Evolutionary conservation across 2,113 vertebrate species (phyloP).

Genomic region (Ciconia maguari): DNA sequence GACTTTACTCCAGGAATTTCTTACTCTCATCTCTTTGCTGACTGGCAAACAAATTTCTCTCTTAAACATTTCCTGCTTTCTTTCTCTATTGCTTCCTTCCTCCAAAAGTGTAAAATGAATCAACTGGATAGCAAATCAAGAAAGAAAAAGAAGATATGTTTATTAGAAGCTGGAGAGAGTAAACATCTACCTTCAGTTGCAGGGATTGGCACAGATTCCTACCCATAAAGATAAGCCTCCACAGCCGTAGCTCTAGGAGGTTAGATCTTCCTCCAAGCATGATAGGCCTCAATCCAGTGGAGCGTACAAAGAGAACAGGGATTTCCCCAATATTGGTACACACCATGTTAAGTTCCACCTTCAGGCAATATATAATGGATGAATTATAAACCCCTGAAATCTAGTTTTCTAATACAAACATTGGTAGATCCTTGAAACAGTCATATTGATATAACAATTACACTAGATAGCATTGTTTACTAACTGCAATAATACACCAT

Average conservation of each 20-base stretch:
- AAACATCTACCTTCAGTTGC: not conserved
- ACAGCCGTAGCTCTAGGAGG: not conserved
- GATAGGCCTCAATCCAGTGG: conserved; percentile 4
- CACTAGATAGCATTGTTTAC: conserved; percentile 4
- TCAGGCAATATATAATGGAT: conserved; percentile 5
- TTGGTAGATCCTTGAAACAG: not conserved
- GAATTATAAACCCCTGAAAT: conserved; percentile 37
- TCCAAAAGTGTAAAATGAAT: not conserved
- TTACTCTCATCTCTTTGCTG: not conserved
- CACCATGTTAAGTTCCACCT: conserved; percentile 1
- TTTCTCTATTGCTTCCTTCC: not conserved
- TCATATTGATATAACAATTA: not conserved
- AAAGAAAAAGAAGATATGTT: not conserved
- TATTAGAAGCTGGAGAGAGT: not conserved
- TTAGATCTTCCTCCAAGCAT: conserved; percentile 1
- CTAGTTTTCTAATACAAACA: conserved; percentile 29
- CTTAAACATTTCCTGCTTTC: not conserved
- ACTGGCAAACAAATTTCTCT: not conserved
- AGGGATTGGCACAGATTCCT: not conserved
- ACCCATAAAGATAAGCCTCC: conserved; percentile 31
- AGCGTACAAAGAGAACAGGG: conserved; percentile 7
- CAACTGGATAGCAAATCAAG: not conserved
- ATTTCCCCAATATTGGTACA: conserved; percentile 1
- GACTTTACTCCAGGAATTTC: not conserved
- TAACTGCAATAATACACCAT: not conserved